Percentiles rank a stretch among this genome's conserved stretches.
phyloP scores from a whole-genome alignment of 1,140 invertebrate species.

The Artemia franciscana region DNA sequence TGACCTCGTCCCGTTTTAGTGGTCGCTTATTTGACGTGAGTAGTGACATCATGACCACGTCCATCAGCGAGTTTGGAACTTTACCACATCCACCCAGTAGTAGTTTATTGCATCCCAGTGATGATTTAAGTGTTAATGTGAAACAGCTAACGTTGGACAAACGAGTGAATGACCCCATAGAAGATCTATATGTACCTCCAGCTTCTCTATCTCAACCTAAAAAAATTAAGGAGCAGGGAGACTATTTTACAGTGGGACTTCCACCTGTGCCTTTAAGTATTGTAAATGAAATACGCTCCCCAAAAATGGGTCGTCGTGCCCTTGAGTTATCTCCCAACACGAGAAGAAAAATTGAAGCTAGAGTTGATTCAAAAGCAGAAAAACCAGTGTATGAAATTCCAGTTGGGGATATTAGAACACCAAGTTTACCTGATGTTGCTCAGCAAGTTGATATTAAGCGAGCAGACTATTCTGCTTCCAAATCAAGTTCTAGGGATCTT shows the following conservation, averaged over 20 bases:
- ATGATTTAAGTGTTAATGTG: not conserved
- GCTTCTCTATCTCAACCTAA: not conserved
- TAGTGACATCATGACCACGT: not conserved
- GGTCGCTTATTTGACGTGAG: not conserved
- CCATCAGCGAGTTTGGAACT: not conserved
- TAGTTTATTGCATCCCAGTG: not conserved
- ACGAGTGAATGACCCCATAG: not conserved
- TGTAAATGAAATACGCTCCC: conserved; percentile 20
- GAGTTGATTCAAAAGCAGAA: not conserved
- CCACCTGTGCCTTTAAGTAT: not conserved
- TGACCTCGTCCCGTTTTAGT: not conserved
- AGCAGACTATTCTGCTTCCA: not conserved
- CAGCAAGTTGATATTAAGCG: not conserved
- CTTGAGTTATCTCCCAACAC: conserved; percentile 17
- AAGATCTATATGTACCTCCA: not conserved
- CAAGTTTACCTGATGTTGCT: not conserved
- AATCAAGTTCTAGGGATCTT: not conserved
- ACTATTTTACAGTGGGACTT: not conserved
- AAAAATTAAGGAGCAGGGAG: not conserved
- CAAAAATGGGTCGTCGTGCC: conserved; percentile 29
- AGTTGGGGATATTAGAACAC: not conserved
- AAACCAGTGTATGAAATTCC: not conserved
- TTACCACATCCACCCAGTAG: not conserved
- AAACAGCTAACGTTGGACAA: not conserved
- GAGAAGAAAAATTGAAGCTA: not conserved